Conservation (phyloP, 2,113 vertebrate genomes). For the Anguilla rostrata region DNA sequence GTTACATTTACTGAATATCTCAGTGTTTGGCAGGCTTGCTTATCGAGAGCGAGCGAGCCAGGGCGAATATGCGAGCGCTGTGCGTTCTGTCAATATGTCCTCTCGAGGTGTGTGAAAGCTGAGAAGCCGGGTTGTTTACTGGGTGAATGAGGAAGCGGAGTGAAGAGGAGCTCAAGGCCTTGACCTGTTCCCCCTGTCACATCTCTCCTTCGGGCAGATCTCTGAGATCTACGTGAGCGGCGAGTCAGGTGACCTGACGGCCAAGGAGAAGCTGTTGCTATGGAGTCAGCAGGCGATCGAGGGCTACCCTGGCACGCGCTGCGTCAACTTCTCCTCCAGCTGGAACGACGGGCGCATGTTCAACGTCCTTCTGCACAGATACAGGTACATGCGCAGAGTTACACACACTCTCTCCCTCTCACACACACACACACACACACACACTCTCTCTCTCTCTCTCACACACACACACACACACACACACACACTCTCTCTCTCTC, state of each 20-base stretch:
- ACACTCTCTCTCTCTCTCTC: too few relatives aligned
- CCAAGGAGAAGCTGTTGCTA: constrained; percentile 95
- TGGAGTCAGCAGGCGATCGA: constrained; percentile 95
- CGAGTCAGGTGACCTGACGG: constrained; percentile 92
- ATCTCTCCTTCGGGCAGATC: constrained; percentile 71
- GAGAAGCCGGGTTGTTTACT: neutral
- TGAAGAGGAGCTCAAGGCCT: neutral
- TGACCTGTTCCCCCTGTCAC: neutral
- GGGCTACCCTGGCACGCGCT: constrained; percentile 89
- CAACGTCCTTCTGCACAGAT: constrained; percentile 97
- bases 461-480: too few relatives aligned
- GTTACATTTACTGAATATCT: too few relatives aligned
- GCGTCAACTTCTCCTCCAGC: constrained; percentile 91
- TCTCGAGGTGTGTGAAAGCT: neutral
- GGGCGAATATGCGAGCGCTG: too few relatives aligned
- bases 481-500: too few relatives aligned
- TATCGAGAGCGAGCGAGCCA: too few relatives aligned
- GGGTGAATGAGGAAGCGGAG: neutral
- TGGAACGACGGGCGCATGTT: constrained; percentile 97
- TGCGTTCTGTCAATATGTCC: too few relatives aligned
- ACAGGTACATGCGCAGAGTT: constrained; percentile 71
- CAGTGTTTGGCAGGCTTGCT: too few relatives aligned
- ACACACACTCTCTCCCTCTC: neutral
- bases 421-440: neutral
- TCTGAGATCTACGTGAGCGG: constrained; percentile 98